Evolutionary conservation across 2,797 vertebrate species (phyloP).

Genomic region (Petrocephalus schoutedeni): DNA sequence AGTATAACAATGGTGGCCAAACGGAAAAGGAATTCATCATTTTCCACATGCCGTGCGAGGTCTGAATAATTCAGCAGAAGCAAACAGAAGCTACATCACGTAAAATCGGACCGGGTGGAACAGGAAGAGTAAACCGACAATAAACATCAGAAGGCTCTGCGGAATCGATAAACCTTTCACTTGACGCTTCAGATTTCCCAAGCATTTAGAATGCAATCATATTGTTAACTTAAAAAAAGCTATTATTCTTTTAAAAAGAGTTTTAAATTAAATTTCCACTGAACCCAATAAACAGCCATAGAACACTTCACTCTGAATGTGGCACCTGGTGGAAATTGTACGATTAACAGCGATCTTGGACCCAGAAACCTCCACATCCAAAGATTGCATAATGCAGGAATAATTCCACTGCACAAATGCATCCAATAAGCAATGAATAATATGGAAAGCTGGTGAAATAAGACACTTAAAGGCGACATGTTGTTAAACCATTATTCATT

Average conservation of each 20-base stretch:
- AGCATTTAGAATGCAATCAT: not conserved
- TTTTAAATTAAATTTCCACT: not conserved
- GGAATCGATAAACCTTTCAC: not conserved
- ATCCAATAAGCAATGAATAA: conserved; percentile 9
- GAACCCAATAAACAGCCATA: not conserved
- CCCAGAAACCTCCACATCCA: not conserved
- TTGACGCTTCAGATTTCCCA: not conserved
- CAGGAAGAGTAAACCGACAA: not conserved
- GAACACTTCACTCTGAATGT: not conserved
- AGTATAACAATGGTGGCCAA: conserved; percentile 38
- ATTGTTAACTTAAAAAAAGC: conserved; percentile 11
- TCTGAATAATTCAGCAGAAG: not conserved
- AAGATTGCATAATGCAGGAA: conserved; percentile 13
- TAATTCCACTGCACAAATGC: conserved; percentile 12
- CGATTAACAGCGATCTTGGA: conserved; percentile 13
- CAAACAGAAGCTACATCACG: not conserved
- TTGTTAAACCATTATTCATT: not conserved
- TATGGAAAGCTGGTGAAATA: not conserved
- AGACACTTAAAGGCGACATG: not conserved
- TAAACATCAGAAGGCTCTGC: not conserved
- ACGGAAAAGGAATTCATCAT: conserved; percentile 16
- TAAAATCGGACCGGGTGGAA: not conserved
- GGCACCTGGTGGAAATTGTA: conserved; percentile 23
- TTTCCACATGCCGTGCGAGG: not conserved
- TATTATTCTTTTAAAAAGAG: not conserved